Evolutionary conservation across 2,113 vertebrate species (phyloP), one percentile per base, ranked within the genome.

Genomic region (Tringa solitaria): DNA sequence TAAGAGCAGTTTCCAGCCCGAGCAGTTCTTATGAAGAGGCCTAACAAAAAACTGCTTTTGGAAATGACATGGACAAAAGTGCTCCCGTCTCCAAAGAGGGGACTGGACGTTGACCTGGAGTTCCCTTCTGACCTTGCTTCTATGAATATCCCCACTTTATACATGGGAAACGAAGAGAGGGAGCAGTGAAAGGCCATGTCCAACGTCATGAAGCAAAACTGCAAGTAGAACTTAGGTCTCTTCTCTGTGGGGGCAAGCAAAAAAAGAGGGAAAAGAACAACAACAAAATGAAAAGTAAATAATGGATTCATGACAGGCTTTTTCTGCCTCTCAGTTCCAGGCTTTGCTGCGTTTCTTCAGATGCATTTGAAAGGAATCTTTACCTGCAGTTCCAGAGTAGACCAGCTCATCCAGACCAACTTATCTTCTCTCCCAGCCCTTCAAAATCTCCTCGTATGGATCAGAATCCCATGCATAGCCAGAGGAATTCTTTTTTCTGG

Each of bases 401-500:
- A 37, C 12, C 17, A 46, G 4, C 23, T 57, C 23, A 10, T 22
- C 46, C 46, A 61, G 32, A 54, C 14, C 51, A 45, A 22, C 4
- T 61, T 17, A 12, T 21, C 14, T 63, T 20, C 48, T 24, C 0
- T 16, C 43, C 23, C 20, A 59, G 48, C 35, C 26, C 46, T 39
- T 30, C 77, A 7, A 20, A 43, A 77, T 6, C 60, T 33, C 20
- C 35, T 9, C 5, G 14, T 17, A 3, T 22, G 60, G 41, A 3
- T 24, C 18, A 11, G 45, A 28, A 74, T 1, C 27, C n/a, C 56
- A 2, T 0, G 1, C 3, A 8, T 1, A 1, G 6, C n/a, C 33
- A 39, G 39, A n/a, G 39, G 9, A 33, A 20, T 32, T 45, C n/a
- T 74, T 30, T 6, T 12, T 43, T 43, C 51, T n/a, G 56, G 39